A percentile compares a stretch with the other conserved stretches of the same genome.
These are phyloP conservation scores for Chloroceryle aenea DNA, from an alignment of 2,113 vertebrate genomes.

Conservation along the genomic window DNA sequence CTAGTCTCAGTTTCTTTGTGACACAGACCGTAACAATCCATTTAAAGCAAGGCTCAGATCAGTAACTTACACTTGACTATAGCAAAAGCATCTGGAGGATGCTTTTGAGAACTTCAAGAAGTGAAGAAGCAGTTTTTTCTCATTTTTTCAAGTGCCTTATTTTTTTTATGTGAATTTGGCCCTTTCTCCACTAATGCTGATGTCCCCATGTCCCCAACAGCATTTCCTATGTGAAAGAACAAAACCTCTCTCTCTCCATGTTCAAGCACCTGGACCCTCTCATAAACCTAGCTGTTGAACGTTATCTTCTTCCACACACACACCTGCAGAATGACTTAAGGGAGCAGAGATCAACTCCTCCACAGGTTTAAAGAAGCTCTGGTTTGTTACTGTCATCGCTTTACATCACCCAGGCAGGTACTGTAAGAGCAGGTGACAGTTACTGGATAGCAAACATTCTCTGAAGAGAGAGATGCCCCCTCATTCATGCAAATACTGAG, in stretches of 20 bases:
- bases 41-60: constrained; percentile 12
- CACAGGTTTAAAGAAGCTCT: not conserved
- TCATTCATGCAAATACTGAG: not conserved
- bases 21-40: constrained; percentile 23
- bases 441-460: not conserved
- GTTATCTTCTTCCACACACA: not conserved
- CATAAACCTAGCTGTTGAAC: not conserved
- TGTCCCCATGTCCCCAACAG: not conserved
- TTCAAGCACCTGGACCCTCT: not conserved
- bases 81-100: not conserved
- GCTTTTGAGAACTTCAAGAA: not conserved
- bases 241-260: not conserved
- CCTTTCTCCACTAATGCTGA: not conserved
- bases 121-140: not conserved
- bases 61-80: not conserved
- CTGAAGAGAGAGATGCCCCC: not conserved
- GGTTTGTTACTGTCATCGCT: not conserved
- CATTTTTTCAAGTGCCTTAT: not conserved
- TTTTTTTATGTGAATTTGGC: not conserved
- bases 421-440: not conserved
- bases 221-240: not conserved
- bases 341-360: not conserved
- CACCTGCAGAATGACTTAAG: not conserved
- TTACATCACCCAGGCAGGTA: not conserved
- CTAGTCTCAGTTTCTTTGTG: constrained; percentile 23